phyloP scores from a whole-genome alignment of 2,113 vertebrate genomes.

The Antechinus stuartii region DNA sequence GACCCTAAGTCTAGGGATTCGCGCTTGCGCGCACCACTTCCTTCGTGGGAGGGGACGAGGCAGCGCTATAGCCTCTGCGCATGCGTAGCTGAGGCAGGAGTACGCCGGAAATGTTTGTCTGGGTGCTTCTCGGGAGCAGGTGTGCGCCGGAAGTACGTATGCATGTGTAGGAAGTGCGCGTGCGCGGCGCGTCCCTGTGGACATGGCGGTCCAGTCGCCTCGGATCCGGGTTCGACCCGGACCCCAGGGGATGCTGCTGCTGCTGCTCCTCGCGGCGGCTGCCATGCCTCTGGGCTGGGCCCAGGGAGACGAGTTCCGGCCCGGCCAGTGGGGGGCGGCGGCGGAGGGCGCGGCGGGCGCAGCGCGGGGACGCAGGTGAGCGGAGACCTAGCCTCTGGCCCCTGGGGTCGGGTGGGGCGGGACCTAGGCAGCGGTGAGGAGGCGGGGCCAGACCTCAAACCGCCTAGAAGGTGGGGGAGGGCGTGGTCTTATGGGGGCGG shows the following conservation, averaged over 20 bases:
- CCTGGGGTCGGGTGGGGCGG: not conserved
- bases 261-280: not conserved
- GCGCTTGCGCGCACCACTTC: too few relatives aligned
- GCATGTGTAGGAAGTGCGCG: not conserved
- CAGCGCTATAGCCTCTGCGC: too few relatives aligned
- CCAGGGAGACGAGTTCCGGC: not conserved
- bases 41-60: too few relatives aligned
- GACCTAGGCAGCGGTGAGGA: too few relatives aligned
- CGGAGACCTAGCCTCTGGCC: not conserved
- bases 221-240: not conserved
- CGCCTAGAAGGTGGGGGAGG: too few relatives aligned
- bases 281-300: accelerated
- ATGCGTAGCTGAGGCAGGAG: too few relatives aligned
- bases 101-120: too few relatives aligned
- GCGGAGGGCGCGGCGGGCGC: not conserved
- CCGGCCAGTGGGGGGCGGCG: not conserved
- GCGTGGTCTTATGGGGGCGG: too few relatives aligned
- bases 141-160: not conserved
- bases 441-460: too few relatives aligned
- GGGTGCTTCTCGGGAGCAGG: too few relatives aligned
- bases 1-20: too few relatives aligned
- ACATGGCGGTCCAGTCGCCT: not conserved
- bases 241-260: accelerated
- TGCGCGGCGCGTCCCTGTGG: not conserved
- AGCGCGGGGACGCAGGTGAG: not conserved